Percentiles rank a stretch among this genome's conserved stretches.
phyloP scores from a whole-genome alignment of 2,888 invertebrate genomes.

The Caenorhabditis macrosperma region DNA sequence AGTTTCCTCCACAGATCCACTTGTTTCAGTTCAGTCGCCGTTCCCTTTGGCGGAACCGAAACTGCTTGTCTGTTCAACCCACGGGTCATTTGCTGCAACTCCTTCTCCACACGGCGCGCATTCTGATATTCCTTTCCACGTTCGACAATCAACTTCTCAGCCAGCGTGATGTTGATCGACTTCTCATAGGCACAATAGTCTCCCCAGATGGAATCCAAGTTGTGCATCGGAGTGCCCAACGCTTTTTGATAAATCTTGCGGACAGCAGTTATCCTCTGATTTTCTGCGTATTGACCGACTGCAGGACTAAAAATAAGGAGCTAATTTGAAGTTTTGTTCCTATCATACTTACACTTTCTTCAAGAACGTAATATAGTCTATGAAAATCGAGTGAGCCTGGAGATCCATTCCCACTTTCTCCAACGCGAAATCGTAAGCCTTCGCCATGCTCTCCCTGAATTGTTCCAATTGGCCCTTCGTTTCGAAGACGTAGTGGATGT shows the following conservation, averaged over 20 bases:
- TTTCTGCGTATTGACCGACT: conserved; percentile 98
- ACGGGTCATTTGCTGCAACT: conserved; percentile 93
- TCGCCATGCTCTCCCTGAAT: conserved; percentile 96
- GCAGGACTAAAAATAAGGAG: conserved; percentile 85
- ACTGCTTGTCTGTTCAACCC: conserved; percentile 96
- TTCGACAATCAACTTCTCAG: conserved; percentile 98
- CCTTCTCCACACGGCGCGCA: conserved; percentile 91
- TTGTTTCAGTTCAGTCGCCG: conserved; percentile 79
- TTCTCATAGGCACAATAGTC: conserved; percentile 96
- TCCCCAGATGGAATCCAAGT: conserved; percentile 93
- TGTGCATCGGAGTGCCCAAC: conserved; percentile 95
- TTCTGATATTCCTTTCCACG: conserved; percentile 90
- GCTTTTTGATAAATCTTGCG: conserved; percentile 96
- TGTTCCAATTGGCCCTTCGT: conserved; percentile 89
- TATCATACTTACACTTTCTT: conserved; percentile 82
- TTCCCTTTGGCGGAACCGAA: conserved; percentile 91
- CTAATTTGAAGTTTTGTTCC: too few relatives aligned
- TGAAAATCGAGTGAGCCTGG: conserved; percentile 96
- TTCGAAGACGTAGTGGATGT: conserved; percentile 97
- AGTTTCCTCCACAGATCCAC: conserved; percentile 99
- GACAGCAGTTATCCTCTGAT: conserved; percentile 98
- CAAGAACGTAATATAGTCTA: conserved; percentile 96
- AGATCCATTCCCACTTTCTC: conserved; percentile 99
- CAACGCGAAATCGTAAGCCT: conserved; percentile 98
- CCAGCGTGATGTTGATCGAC: conserved; percentile 90